Base-by-base conservation (phyloP, 2,888 invertebrate genomes). In the Microctonus aethiopoides region DNA sequence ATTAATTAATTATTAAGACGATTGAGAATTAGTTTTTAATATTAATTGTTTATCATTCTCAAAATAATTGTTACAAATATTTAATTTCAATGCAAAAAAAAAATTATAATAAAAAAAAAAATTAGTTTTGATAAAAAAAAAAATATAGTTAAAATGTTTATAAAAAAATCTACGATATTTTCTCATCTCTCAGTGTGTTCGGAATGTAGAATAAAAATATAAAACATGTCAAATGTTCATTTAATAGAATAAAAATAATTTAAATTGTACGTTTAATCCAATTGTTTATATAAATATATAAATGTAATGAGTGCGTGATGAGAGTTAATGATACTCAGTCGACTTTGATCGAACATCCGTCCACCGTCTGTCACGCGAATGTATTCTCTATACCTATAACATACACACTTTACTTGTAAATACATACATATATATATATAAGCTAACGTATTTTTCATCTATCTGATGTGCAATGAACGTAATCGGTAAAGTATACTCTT, bases 391-490 rank as follows among this genome's bases (percentile, higher is more conserved):
- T 16, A 39, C 63, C 16, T n/a, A 62, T 16, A 16, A 11, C 20
- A 36, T 57, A 22, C 24, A 62, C 16, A 16, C 24, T 7, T 13
- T 39, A 4, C 32, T 63, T 63, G 20, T 2, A 61, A 56, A 36
- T 13, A 39, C n/a, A 46, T n/a, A 46, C 46, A 46, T 2, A 61
- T 61, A 36, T 13, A 39, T n/a, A 46, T n/a, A 46, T 46, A 46
- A n/a, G 7, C 32, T 10, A 46, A 16, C 16, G 46, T 61, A 56
- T 67, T 16, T 36, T 57, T 52, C 41, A 57, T 65, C 57, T 63
- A 64, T 69, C 67, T 62, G n/a, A n/a, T n/a, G 56, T 64, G 60
- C 57, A 56, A 16, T 46, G 7, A 57, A 56, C 29, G 39, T 16
- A 13, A 34, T 26, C 13, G 39, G 39, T n/a, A n/a, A 39, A 5